Conservation (phyloP, 1,140 invertebrate genomes). For the Antheraea pernyi region DNA sequence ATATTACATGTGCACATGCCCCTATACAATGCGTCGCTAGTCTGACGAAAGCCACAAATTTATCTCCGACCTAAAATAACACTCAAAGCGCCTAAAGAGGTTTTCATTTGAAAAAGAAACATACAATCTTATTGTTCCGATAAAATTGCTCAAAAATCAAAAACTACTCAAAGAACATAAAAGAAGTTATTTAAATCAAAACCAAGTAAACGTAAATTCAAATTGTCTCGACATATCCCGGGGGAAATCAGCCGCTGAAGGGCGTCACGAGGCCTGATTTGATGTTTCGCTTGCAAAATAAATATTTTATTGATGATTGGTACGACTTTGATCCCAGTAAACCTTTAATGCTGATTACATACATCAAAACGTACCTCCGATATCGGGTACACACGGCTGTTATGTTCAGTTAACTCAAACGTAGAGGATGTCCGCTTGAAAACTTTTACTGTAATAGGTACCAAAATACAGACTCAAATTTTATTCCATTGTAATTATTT, state of each 20-base stretch:
- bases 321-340: slow-evolving; percentile 33
- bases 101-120: not conserved
- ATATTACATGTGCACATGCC: too few relatives aligned
- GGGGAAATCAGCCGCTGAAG: slow-evolving; percentile 49
- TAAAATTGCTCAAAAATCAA: not conserved
- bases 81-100: too few relatives aligned
- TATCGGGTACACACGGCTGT: not conserved
- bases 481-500: too few relatives aligned
- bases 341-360: slow-evolving; percentile 41
- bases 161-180: slow-evolving; percentile 3
- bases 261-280: slow-evolving; percentile 38
- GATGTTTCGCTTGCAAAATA: slow-evolving; percentile 39
- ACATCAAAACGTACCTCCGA: slow-evolving; percentile 5
- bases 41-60: too few relatives aligned
- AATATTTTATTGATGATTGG: slow-evolving; percentile 49
- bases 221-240: slow-evolving; percentile 32
- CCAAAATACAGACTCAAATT: too few relatives aligned
- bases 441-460: too few relatives aligned
- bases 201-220: slow-evolving; percentile 24
- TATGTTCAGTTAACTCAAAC: not conserved
- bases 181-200: slow-evolving; percentile 20
- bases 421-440: too few relatives aligned
- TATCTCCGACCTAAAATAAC: too few relatives aligned
- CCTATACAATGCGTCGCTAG: too few relatives aligned
- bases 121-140: not conserved